phyloP scores from a whole-genome alignment of 2,113 vertebrate species.

The Mesocricetus auratus region DNA sequence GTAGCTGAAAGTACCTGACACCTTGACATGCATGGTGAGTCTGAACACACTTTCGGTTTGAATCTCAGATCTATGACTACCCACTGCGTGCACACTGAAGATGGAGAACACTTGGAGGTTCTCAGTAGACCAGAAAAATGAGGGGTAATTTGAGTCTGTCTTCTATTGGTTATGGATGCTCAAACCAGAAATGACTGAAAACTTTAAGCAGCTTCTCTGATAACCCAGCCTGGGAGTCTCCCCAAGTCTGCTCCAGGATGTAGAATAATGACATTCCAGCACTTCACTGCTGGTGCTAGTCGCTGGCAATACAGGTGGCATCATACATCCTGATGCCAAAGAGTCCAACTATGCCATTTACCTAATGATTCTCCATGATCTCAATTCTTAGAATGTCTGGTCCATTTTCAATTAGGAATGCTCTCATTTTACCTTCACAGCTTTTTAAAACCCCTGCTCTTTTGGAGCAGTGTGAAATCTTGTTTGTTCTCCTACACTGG shows the following conservation, averaged over 20 bases:
- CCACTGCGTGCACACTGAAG: background rate
- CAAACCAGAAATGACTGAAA: conserved; percentile 1
- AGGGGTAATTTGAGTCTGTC: background rate
- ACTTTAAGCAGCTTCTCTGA: background rate
- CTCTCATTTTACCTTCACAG: background rate
- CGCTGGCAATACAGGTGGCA: background rate
- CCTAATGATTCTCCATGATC: background rate
- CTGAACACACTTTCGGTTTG: background rate
- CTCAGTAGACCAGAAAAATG: background rate
- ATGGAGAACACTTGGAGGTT: background rate
- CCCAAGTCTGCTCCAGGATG: background rate
- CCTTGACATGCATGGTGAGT: background rate
- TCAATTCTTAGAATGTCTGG: background rate
- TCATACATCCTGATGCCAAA: background rate
- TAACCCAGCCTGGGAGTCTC: background rate
- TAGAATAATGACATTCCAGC: background rate
- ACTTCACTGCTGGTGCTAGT: background rate
- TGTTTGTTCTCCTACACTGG: background rate
- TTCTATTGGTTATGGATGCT: background rate
- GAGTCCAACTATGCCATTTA: background rate
- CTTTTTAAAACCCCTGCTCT: background rate
- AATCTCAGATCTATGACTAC: background rate
- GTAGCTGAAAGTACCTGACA: background rate
- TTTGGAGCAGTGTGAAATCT: background rate
- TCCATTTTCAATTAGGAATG: background rate